Conservation (phyloP, 2,113 vertebrate species). For the Dicerorhinus sumatrensis region DNA sequence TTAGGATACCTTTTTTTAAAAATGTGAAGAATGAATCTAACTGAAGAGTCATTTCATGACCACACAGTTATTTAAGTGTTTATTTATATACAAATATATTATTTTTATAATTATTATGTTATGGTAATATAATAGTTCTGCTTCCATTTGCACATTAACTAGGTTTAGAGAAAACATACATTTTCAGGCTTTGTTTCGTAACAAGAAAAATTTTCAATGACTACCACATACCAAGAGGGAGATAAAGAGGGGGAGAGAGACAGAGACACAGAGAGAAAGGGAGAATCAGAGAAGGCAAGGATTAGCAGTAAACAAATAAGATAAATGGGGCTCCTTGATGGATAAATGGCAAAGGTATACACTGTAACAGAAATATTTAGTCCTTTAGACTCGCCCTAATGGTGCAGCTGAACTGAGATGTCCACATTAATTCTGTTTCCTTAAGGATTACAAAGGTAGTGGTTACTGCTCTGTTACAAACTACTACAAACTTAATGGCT, state of each 20-base stretch:
- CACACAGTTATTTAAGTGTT: neutral
- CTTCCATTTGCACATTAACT: neutral
- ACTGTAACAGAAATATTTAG: neutral
- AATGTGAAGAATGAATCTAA: neutral
- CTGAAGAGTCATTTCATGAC: neutral
- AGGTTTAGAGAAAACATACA: neutral
- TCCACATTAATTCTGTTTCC: neutral
- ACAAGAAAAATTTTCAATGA: neutral
- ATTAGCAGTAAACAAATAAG: neutral
- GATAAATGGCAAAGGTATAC: neutral
- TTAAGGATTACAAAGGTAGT: neutral
- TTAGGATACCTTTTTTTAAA: neutral
- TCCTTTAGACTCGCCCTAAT: neutral
- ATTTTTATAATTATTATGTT: neutral
- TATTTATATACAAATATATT: neutral
- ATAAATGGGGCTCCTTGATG: neutral
- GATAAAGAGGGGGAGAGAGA: neutral
- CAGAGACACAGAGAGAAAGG: neutral
- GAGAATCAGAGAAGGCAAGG: neutral
- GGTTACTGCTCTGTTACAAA: neutral
- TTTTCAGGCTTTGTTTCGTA: neutral
- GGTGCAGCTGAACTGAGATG: neutral
- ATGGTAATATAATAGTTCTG: neutral
- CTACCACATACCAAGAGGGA: neutral
- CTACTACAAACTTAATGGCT: neutral